Conservation (phyloP, 1,140 invertebrate genomes). For the Himalopsyche phryganea region DNA sequence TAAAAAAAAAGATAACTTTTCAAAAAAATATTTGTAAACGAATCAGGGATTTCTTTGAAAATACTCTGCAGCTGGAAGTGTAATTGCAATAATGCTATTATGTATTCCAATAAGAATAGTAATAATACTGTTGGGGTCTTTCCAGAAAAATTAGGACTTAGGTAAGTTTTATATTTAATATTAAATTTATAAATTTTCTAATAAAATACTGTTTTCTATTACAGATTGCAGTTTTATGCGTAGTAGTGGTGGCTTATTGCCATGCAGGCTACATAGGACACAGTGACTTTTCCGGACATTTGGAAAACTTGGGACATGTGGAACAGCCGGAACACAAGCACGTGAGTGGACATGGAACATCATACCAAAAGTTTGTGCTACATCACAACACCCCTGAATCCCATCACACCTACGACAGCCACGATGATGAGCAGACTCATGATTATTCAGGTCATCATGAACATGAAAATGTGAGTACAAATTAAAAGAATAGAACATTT, state of each 20-base stretch:
- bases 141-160: too few relatives aligned
- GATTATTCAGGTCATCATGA: conserved; percentile 9
- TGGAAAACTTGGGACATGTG: not conserved
- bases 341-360: conserved; percentile 35
- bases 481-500: not conserved
- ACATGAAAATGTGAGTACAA: conserved; percentile 7
- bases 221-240: not conserved
- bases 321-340: conserved; percentile 45
- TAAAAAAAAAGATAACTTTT: too few relatives aligned
- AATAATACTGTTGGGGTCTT: too few relatives aligned
- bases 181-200: not conserved
- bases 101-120: too few relatives aligned
- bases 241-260: not conserved
- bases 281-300: conserved; percentile 1
- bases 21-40: too few relatives aligned
- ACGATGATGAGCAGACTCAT: conserved; percentile 7
- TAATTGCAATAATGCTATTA: too few relatives aligned
- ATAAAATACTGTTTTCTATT: not conserved
- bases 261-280: not conserved
- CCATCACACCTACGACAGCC: conserved; percentile 30
- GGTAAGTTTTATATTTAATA: too few relatives aligned
- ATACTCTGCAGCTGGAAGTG: too few relatives aligned
- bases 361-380: conserved; percentile 49
- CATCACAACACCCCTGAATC: conserved; percentile 44
- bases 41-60: too few relatives aligned